Evolutionary conservation across 2,113 vertebrate species (phyloP).

Genomic region (Oreochromis aureus): DNA sequence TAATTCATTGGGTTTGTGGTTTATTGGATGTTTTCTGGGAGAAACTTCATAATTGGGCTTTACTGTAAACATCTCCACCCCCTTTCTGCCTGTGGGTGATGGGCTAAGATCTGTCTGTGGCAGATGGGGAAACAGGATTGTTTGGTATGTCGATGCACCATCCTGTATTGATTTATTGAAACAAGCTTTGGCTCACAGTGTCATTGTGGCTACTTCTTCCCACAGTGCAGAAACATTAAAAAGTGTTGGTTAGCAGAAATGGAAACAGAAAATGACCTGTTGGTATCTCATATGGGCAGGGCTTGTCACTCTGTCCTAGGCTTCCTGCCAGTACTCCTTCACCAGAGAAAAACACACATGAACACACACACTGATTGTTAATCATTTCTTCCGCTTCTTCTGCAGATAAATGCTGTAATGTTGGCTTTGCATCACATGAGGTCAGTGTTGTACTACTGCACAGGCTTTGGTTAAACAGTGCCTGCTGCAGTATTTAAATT

Average conservation of each 20-base stretch:
- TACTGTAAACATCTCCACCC: slow-evolving; percentile 38
- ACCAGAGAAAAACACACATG: background rate
- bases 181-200: background rate
- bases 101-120: slow-evolving; percentile 16
- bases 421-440: background rate
- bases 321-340: background rate
- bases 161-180: background rate
- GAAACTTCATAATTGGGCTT: slow-evolving; percentile 10
- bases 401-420: background rate
- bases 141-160: background rate
- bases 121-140: background rate
- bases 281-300: background rate
- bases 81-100: background rate
- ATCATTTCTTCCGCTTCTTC: background rate
- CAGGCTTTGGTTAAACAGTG: background rate
- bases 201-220: background rate
- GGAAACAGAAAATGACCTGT: background rate
- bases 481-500: background rate
- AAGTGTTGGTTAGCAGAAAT: background rate
- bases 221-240: background rate
- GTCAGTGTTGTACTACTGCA: background rate
- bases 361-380: background rate
- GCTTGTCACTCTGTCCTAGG: background rate
- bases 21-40: slow-evolving; percentile 24
- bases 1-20: slow-evolving; percentile 27